Evolutionary conservation across 2,888 invertebrate species (phyloP), one percentile per base, ranked within the genome.

Genomic region (Thyatira batis): DNA sequence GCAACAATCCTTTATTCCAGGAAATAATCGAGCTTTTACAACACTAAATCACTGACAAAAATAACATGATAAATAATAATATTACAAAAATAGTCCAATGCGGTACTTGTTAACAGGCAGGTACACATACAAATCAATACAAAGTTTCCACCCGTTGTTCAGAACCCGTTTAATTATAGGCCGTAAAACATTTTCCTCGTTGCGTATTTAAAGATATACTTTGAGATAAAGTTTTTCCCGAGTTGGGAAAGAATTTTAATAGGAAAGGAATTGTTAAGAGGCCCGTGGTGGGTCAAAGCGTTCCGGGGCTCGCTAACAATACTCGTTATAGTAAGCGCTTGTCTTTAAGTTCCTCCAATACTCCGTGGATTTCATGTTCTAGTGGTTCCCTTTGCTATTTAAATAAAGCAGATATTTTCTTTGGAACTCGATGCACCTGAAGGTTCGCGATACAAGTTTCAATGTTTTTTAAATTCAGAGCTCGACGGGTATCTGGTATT

Each of bases 211-310:
- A 63, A 71, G 69, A 67, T 73, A 71, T 76, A 73, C 76, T 77
- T 78, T 61, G 60, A 70, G 73, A 74, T 78, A 76, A 82, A 83
- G 76, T 82, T 83, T 84, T 71, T 68, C 69, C 57, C 73, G 82
- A 76, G 84, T 79, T 69, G 69, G 73, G 67, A 76, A 86, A 87
- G 84, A 87, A 88, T 89, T 88, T 88, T 84, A 87, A 88, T 85
- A 85, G 84, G 75, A 80, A 79, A 82, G 80, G 80, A 84, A 84
- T 84, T 79, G 79, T 76, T 77, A 75, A 78, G 77, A 75, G 73
- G 69, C 65, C 67, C 71, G 67, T 71, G 73, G 68, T 63, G 67
- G 84, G 78, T 84, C 84, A 84, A 86, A 88, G 85, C 82, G 79
- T 82, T 84, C 79, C 81, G 59, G 65, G 49, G 65, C 60, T 61